phyloP scores from a whole-genome alignment of 2,113 vertebrate genomes.

The Azemiops feae region DNA sequence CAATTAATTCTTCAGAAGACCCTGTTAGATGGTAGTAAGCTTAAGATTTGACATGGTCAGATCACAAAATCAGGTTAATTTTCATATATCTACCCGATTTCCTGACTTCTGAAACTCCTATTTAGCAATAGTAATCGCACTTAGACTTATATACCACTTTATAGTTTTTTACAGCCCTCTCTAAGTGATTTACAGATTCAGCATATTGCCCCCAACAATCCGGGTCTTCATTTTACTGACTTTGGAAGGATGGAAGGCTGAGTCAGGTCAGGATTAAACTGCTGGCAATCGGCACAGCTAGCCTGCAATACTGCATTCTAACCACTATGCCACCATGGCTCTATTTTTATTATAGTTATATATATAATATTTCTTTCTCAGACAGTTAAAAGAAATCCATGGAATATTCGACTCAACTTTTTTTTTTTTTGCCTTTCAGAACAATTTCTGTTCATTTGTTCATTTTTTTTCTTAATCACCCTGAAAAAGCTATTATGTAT shows the following conservation, averaged over 20 bases:
- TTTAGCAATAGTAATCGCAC: too few species aligned
- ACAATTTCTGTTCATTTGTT: not conserved
- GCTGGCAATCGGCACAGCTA: not conserved
- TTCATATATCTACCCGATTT: not conserved
- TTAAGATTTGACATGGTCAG: not conserved
- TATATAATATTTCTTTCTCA: not conserved
- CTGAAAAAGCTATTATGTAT: not conserved
- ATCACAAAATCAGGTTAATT: not conserved
- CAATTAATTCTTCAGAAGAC: not conserved
- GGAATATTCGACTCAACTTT: not conserved
- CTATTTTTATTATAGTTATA: not conserved
- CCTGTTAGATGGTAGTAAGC: not conserved
- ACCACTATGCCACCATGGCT: not conserved
- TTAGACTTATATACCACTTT: too few species aligned
- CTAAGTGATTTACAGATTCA: not conserved
- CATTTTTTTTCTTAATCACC: not conserved
- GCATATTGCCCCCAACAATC: not conserved
- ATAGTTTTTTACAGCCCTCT: too few species aligned
- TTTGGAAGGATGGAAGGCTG: not conserved
- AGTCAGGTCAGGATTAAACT: not conserved
- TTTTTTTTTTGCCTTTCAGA: not conserved
- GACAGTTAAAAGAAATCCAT: not conserved
- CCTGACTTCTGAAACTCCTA: not conserved
- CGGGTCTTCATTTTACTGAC: not conserved
- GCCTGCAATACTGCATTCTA: not conserved